Percentiles rank a stretch among this genome's conserved stretches.
Evolutionary conservation across 2,113 vertebrate genomes (phyloP).

Genomic region (Antechinus flavipes): DNA sequence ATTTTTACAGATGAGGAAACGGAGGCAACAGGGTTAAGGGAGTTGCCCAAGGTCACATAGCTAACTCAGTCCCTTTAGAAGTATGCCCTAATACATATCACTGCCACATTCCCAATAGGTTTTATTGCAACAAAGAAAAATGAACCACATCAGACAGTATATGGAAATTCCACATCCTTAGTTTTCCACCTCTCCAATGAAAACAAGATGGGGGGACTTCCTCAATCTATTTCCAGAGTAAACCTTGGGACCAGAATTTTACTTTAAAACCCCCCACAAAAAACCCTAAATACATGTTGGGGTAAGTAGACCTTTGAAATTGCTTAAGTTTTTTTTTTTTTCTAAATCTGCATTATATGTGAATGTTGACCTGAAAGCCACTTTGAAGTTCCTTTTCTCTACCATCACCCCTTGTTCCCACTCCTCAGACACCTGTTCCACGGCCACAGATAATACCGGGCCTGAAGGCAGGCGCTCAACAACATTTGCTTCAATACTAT

Average conservation of each 20-base stretch:
- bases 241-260: not conserved
- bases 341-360: not conserved
- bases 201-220: not conserved
- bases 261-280: not conserved
- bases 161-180: not conserved
- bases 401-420: not conserved
- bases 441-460: not conserved
- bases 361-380: not conserved
- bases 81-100: not conserved
- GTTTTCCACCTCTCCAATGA: not conserved
- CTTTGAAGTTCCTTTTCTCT: not conserved
- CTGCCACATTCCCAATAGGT: not conserved
- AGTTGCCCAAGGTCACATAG: not conserved
- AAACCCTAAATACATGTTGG: not conserved
- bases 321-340: not conserved
- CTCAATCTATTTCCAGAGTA: not conserved
- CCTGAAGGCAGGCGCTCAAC: not conserved
- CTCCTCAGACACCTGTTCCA: not conserved
- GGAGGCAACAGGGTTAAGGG: not conserved
- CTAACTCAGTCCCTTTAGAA: too few relatives aligned
- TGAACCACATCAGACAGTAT: not conserved
- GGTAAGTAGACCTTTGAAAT: not conserved
- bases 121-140: not conserved
- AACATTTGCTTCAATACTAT: too few relatives aligned
- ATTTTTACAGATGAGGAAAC: not conserved